Evolutionary conservation across 2,888 invertebrate species (phyloP).

Genomic region (Ischnura elegans): DNA sequence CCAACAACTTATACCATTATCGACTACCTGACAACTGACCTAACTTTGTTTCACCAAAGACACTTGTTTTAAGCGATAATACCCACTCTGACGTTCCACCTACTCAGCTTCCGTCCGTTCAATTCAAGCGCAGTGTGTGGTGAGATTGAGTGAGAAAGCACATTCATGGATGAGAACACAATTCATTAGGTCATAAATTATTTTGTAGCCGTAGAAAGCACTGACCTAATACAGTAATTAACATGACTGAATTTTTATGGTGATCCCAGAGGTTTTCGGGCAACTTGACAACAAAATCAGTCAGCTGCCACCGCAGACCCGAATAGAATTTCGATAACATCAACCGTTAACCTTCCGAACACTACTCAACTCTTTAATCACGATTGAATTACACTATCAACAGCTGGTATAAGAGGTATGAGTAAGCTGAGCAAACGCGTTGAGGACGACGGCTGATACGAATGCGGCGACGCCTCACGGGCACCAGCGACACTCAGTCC

Average conservation of each 20-base stretch:
- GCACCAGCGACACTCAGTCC: not conserved
- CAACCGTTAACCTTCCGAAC: too few species aligned
- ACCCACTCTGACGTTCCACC: too few species aligned
- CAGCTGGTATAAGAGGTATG: conserved; percentile 16
- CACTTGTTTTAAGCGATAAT: not conserved
- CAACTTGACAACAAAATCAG: not conserved
- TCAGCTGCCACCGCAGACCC: not conserved
- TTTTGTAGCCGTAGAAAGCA: not conserved
- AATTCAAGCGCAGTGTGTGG: not conserved
- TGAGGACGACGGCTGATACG: conserved; percentile 10
- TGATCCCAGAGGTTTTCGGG: not conserved
- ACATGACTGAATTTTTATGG: not conserved
- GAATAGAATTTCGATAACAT: not conserved
- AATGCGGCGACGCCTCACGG: conserved; percentile 26
- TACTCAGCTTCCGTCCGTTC: too few species aligned
- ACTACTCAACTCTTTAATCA: not conserved
- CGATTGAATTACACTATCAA: not conserved
- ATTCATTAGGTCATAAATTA: not conserved
- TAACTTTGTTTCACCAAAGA: not conserved
- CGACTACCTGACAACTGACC: not conserved
- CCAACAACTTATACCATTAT: not conserved
- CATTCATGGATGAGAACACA: too few species aligned
- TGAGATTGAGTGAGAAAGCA: not conserved
- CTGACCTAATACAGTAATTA: not conserved
- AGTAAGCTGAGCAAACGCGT: not conserved